phyloP scores from a whole-genome alignment of 2,888 invertebrate species.

The Epirrita christyi region DNA sequence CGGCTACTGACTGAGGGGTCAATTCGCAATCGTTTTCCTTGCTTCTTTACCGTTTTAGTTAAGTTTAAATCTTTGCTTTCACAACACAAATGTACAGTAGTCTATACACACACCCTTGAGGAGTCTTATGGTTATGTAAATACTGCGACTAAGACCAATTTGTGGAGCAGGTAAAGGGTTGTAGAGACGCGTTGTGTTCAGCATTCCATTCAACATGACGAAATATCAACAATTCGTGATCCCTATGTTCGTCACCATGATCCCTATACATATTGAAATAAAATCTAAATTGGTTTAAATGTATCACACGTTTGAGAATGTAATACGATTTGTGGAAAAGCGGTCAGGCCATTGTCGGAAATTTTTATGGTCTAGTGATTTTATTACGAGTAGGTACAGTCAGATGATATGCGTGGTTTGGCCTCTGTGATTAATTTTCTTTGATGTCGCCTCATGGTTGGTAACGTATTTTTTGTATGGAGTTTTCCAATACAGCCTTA shows the following conservation, averaged over 20 bases:
- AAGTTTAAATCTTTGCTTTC: too few species aligned
- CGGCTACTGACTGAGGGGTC: too few species aligned
- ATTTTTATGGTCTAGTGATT: slow-evolving; percentile 50
- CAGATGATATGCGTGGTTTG: slow-evolving; percentile 49
- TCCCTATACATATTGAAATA: slow-evolving; percentile 18
- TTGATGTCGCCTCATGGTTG: slow-evolving; percentile 37
- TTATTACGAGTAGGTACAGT: slow-evolving; percentile 38
- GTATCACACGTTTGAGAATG: slow-evolving; percentile 29
- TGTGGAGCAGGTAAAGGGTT: background rate
- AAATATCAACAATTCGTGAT: slow-evolving; percentile 22
- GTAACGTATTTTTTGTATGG: slow-evolving; percentile 4
- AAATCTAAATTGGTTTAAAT: slow-evolving; percentile 25
- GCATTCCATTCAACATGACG: slow-evolving; percentile 26
- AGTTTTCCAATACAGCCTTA: slow-evolving; percentile 1
- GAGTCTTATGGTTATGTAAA: slow-evolving; percentile 23
- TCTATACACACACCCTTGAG: too few species aligned
- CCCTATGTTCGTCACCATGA: slow-evolving; percentile 18
- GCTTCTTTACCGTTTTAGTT: too few species aligned
- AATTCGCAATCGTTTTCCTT: too few species aligned
- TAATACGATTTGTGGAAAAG: slow-evolving; percentile 39
- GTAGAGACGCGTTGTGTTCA: slow-evolving; percentile 11
- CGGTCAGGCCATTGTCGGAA: slow-evolving; percentile 41
- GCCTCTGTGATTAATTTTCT: slow-evolving; percentile 47
- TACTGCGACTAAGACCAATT: background rate
- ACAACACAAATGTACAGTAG: too few species aligned